A percentile compares a stretch with the other conserved stretches of the same genome.
Evolutionary conservation across 2,888 invertebrate species (phyloP).

Genomic region (Nephrotoma flavescens): DNA sequence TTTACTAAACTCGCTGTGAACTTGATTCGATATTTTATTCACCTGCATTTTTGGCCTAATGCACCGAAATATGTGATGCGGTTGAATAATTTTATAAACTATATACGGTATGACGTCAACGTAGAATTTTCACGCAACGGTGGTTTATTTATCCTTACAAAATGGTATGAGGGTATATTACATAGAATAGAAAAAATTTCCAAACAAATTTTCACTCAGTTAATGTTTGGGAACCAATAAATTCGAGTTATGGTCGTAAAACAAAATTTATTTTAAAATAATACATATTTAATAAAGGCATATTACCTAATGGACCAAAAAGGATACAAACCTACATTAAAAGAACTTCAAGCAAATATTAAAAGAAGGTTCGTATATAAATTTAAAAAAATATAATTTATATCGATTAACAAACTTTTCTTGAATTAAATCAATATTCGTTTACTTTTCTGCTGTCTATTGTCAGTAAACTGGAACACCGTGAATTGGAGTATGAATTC

Average conservation of each 20-base stretch:
- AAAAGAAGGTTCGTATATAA: background rate
- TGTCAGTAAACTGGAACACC: constrained; percentile 37
- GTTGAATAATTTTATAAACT: background rate
- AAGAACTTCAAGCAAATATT: background rate
- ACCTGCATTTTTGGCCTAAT: background rate
- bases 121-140: background rate
- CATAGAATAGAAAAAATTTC: background rate
- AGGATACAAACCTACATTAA: background rate
- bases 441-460: background rate
- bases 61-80: background rate
- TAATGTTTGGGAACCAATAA: background rate
- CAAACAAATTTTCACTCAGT: background rate
- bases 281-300: background rate
- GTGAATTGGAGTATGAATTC: constrained; percentile 38
- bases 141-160: background rate
- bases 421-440: background rate
- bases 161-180: background rate
- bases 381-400: background rate
- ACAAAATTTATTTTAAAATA: background rate
- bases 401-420: background rate
- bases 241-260: background rate
- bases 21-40: background rate
- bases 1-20: background rate
- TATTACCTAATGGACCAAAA: background rate
- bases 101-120: background rate